These are phyloP conservation scores for Chlorodrepanis virens DNA, from an alignment of 2,113 vertebrate species.

Conservation along the genomic window DNA sequence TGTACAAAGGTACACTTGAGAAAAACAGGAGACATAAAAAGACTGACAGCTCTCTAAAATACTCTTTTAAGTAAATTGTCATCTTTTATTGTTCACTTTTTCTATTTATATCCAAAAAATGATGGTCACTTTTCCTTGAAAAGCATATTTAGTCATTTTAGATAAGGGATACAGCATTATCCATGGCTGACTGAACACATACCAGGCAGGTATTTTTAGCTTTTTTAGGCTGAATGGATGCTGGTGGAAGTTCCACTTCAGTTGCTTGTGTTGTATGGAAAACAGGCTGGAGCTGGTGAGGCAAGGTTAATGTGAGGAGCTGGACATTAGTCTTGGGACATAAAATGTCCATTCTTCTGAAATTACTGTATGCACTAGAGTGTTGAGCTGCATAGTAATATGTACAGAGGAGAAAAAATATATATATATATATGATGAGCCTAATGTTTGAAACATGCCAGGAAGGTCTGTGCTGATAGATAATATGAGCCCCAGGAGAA, in stretches of 20 bases:
- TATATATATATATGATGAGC: not conserved
- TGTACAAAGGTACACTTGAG: not conserved
- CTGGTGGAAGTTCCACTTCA: not conserved
- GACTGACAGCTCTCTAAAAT: not conserved
- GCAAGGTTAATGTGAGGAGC: not conserved
- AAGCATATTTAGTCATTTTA: not conserved
- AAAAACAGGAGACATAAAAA: not conserved
- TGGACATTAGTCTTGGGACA: not conserved
- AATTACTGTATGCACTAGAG: not conserved
- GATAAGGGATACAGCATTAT: not conserved
- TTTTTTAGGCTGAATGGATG: not conserved
- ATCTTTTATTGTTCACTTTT: not conserved
- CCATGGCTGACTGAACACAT: not conserved
- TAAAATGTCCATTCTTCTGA: not conserved
- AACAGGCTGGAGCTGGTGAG: not conserved
- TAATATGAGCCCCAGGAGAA: not conserved
- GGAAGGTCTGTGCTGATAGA: not conserved
- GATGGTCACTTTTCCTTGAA: not conserved
- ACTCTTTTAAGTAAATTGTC: not conserved
- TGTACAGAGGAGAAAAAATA: not conserved
- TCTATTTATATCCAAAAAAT: not conserved
- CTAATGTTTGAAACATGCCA: not conserved
- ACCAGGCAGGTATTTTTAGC: not conserved
- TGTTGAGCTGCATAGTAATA: not conserved
- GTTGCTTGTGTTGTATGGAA: not conserved